phyloP scores from a whole-genome alignment of 2,797 vertebrate genomes.

The Galagoides demidoff region DNA sequence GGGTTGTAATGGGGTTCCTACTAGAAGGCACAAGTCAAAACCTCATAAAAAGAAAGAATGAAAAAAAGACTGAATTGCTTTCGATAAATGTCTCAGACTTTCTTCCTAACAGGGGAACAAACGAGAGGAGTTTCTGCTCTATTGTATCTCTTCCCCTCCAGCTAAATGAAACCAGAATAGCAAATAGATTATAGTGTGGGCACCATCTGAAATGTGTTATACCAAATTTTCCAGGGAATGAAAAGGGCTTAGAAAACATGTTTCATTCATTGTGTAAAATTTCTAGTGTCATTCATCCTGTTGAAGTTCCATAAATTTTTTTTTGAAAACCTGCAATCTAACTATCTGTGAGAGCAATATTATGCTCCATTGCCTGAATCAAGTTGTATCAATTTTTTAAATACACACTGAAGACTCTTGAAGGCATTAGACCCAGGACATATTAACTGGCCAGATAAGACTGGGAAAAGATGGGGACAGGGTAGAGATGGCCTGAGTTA shows the following conservation, averaged over 20 bases:
- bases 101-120: constrained; percentile 65
- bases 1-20: constrained; percentile 64
- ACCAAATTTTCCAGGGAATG: constrained; percentile 57
- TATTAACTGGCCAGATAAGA: constrained; percentile 56
- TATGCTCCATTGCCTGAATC: constrained; percentile 63
- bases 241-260: constrained; percentile 56
- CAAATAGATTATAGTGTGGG: neutral
- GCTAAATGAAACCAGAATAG: constrained; percentile 19
- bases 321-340: constrained; percentile 48
- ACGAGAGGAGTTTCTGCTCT: constrained; percentile 28
- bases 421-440: neutral
- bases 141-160: neutral
- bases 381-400: constrained; percentile 52
- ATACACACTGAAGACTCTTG: neutral
- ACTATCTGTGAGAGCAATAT: constrained; percentile 61
- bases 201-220: constrained; percentile 34
- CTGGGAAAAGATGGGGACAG: constrained; percentile 1
- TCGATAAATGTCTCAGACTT: constrained; percentile 42
- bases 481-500: constrained; percentile 18
- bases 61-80: neutral
- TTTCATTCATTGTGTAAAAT: constrained; percentile 59
- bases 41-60: constrained; percentile 38
- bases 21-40: constrained; percentile 74
- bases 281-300: constrained; percentile 32
- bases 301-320: constrained; percentile 35